phyloP scores from a whole-genome alignment of 2,797 vertebrate genomes.

The Dryobates pubescens region DNA sequence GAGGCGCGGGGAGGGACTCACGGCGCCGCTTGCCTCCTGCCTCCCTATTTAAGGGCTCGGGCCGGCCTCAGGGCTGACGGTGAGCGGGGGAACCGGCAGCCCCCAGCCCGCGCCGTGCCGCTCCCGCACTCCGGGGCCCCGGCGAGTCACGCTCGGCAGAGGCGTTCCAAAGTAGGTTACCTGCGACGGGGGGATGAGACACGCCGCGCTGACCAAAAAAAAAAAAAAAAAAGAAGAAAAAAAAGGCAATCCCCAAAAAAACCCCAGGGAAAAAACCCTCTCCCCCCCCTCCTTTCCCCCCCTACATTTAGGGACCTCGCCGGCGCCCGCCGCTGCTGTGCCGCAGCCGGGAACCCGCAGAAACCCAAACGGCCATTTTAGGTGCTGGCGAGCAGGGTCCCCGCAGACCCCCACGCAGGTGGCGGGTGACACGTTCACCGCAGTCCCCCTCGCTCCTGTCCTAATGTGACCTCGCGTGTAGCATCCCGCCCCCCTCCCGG shows the following conservation, averaged over 20 bases:
- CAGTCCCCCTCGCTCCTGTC: not conserved
- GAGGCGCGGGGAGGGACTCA: not conserved
- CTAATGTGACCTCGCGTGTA: not conserved
- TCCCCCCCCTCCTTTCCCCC: not conserved
- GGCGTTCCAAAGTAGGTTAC: constrained; percentile 26
- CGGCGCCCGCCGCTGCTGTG: not conserved
- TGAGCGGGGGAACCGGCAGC: not conserved
- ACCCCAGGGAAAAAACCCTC: not conserved
- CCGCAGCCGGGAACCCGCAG: not conserved
- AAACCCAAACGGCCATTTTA: constrained; percentile 36
- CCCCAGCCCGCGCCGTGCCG: not conserved
- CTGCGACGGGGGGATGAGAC: not conserved
- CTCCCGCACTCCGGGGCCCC: constrained; percentile 8
- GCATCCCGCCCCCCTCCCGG: not conserved
- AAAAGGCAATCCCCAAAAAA: no score
- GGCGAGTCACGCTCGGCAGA: constrained; percentile 45
- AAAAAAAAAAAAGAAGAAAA: not conserved
- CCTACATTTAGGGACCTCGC: not conserved
- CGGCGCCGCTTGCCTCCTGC: not conserved
- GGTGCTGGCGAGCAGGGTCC: not conserved
- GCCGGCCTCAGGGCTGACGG: not conserved
- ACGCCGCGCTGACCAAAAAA: not conserved
- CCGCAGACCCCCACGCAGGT: not conserved
- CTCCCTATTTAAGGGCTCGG: not conserved
- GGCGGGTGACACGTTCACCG: not conserved